Conservation (phyloP, 1,140 invertebrate genomes). For the Meloidogyne hapla region DNA sequence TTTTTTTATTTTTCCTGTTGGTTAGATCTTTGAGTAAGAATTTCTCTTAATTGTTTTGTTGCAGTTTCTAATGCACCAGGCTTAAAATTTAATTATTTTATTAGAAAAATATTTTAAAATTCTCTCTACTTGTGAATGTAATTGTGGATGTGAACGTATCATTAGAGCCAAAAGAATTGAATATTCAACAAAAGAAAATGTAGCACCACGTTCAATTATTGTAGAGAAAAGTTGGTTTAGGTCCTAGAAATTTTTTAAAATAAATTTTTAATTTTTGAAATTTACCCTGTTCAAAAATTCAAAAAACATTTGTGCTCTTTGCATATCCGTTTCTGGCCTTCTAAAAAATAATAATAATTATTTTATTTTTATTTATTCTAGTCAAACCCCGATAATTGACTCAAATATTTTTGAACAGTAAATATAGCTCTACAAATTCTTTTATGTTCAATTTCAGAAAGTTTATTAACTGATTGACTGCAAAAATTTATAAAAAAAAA, state of each 20-base stretch:
- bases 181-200: conserved; percentile 27
- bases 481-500: conserved; percentile 28
- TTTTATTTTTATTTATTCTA: neutral
- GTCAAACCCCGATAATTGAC: conserved; percentile 76
- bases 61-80: conserved; percentile 24
- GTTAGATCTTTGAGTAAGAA: conserved; percentile 20
- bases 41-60: conserved; percentile 16
- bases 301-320: conserved; percentile 30
- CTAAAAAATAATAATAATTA: neutral
- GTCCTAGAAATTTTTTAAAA: conserved; percentile 11
- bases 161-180: conserved; percentile 21
- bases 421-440: conserved; percentile 77
- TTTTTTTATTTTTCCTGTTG: conserved; percentile 3
- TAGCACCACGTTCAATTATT: conserved; percentile 24
- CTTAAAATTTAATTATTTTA: conserved; percentile 4
- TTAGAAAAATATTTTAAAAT: neutral
- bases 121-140: conserved; percentile 22
- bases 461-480: conserved; percentile 76
- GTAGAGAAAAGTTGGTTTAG: conserved; percentile 24
- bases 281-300: conserved; percentile 16
- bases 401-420: conserved; percentile 79
- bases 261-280: neutral
- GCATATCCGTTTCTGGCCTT: conserved; percentile 19
- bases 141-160: conserved; percentile 21
- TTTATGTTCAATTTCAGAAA: conserved; percentile 73